Conservation (phyloP, 2,797 vertebrate genomes). For the Catamblyrhynchus diadema region DNA sequence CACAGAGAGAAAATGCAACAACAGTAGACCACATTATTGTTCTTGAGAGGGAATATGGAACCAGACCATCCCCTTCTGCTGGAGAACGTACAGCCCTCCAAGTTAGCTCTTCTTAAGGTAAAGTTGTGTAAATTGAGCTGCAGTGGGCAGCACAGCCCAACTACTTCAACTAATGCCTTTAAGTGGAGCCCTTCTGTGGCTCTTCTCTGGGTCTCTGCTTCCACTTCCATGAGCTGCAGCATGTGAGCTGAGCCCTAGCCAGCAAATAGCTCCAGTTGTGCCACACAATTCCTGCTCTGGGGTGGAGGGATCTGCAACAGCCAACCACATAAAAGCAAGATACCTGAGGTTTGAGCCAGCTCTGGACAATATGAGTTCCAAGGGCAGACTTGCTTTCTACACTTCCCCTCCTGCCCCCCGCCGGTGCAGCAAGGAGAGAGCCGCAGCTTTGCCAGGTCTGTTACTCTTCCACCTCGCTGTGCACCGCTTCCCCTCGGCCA, state of each 20-base stretch:
- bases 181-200: neutral
- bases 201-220: neutral
- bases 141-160: neutral
- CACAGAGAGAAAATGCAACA: neutral
- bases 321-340: neutral
- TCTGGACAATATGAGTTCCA: neutral
- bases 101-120: neutral
- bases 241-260: neutral
- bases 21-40: neutral
- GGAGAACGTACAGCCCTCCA: rapidly evolving
- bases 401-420: neutral
- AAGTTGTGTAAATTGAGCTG: neutral
- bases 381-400: neutral
- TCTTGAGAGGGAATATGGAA: neutral
- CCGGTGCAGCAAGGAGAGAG: neutral
- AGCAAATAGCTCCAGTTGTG: neutral
- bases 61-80: rapidly evolving
- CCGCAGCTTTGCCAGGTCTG: neutral
- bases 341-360: neutral
- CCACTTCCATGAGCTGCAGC: neutral
- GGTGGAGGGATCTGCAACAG: neutral
- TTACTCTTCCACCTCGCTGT: rapidly evolving
- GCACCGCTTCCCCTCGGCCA: neutral
- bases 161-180: neutral
- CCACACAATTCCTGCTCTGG: neutral